These are phyloP conservation scores for Poliocrania exsul DNA, from an alignment of 2,797 vertebrate species.

Conservation along the genomic window DNA sequence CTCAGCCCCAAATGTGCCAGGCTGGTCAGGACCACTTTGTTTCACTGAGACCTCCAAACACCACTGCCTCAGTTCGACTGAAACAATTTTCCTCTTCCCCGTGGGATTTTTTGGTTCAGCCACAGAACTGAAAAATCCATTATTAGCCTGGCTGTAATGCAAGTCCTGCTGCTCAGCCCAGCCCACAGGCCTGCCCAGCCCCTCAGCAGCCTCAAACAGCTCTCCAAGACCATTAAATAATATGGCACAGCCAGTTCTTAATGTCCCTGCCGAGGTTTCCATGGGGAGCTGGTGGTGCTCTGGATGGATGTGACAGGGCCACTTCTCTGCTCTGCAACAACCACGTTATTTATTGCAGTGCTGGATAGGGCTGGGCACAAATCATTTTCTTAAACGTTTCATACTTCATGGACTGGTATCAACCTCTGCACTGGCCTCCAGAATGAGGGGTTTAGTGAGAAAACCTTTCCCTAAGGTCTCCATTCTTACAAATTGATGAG, in stretches of 20 bases:
- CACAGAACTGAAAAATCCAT: constrained; percentile 59
- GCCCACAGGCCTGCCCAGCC: constrained; percentile 8
- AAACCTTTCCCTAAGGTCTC: background rate
- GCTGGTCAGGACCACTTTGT: background rate
- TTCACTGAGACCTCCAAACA: background rate
- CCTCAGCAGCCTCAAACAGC: background rate
- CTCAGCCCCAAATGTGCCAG: background rate
- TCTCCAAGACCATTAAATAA: background rate
- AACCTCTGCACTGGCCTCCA: background rate
- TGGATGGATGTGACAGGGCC: background rate
- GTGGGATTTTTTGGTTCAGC: constrained; percentile 19
- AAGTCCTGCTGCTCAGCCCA: background rate
- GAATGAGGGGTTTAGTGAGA: background rate
- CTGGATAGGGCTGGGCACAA: background rate
- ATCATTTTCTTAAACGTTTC: background rate
- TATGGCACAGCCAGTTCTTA: background rate
- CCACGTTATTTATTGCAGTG: background rate
- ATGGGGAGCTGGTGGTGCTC: background rate
- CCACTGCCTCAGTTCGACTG: background rate
- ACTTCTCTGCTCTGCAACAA: background rate
- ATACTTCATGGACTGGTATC: background rate
- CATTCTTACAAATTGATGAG: background rate
- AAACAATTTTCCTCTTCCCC: constrained; percentile 26
- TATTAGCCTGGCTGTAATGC: constrained; percentile 39
- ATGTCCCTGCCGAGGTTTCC: background rate